phyloP scores from a whole-genome alignment of 2,797 vertebrate genomes.

The Coilia nasus region DNA sequence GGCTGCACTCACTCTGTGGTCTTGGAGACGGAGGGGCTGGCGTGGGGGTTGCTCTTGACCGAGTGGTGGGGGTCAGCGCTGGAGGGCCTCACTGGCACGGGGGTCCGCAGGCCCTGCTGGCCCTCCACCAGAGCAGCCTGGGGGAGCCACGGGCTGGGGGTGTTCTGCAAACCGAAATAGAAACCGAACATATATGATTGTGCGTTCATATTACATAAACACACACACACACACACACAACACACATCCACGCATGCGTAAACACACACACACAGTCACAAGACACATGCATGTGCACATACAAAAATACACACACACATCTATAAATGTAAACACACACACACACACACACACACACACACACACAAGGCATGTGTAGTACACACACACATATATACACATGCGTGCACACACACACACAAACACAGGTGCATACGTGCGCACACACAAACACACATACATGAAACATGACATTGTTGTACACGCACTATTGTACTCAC shows the following conservation, averaged over 20 bases:
- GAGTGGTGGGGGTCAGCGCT: slow-evolving; percentile 90
- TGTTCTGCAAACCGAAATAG: slow-evolving; percentile 76
- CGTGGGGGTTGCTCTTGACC: slow-evolving; percentile 81
- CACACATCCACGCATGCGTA: too few species aligned
- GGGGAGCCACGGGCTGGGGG: slow-evolving; percentile 92
- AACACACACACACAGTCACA: neutral
- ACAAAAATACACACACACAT: neutral
- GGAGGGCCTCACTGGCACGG: slow-evolving; percentile 90
- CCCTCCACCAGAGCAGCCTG: slow-evolving; percentile 84
- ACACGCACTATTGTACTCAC: too few species aligned
- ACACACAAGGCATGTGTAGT: neutral
- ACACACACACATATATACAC: neutral
- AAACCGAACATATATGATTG: neutral
- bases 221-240: slow-evolving; percentile 2
- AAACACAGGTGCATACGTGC: neutral
- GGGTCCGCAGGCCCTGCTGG: slow-evolving; percentile 88
- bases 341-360: neutral
- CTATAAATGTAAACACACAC: neutral
- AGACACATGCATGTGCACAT: too few species aligned
- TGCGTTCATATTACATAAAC: slow-evolving; percentile 38
- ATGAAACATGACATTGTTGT: too few species aligned
- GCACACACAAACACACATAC: too few species aligned
- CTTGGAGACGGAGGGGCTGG: slow-evolving; percentile 87
- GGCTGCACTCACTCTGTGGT: slow-evolving; percentile 82
- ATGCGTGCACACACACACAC: neutral